Base-by-base conservation (phyloP, 2,113 vertebrate genomes). In the Tiliqua scincoides region DNA sequence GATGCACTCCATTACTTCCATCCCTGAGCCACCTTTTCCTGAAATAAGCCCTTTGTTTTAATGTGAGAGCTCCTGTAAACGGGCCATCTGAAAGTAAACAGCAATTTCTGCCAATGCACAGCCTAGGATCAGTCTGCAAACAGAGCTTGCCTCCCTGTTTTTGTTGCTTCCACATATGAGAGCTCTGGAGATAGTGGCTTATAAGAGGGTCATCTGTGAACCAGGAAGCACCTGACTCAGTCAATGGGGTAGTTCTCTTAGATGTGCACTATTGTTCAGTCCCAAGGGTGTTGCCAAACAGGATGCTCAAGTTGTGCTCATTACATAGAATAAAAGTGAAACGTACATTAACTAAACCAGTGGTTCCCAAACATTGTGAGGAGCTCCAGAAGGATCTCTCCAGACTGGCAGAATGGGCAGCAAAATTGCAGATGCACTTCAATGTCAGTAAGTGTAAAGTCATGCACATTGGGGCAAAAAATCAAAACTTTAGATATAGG, bases 41-140 rank as follows among this genome's bases (percentile, higher is more conserved):
- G 35, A 83, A 83, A 83, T 61, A 73, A 71, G 70, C 54, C 82
- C 82, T 83, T 84, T 84, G 72, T 84, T 84, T 57, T 76, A 75
- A 76, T 40, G 35, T 15, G 40, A 52, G 72, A 67, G 61, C 23
- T 74, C 83, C 61, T 35, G 40, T 65, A 76, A 80, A 84, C 48
- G 57, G 72, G 72, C 43, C 83, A 52, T 84, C 61, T 59, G 79
- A 81, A 74, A 74, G 57, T 81, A 86, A 86, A 81, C 11, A 81
- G 78, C 78, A 25, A 74, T 76, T 87, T 82, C 84, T 76, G 52
- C 71, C 79, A 67, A 67, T 25, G 11, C n/a, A 43, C 20, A 75
- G 57, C 11, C 2, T 87, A n/a, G 30, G 52, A 65, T 65, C 32
- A 27, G 35, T n/a, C 57, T 82, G 79, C 72, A 82, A 61, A 67